phyloP scores from a whole-genome alignment of 2,888 invertebrate species.

The Drepana falcataria region DNA sequence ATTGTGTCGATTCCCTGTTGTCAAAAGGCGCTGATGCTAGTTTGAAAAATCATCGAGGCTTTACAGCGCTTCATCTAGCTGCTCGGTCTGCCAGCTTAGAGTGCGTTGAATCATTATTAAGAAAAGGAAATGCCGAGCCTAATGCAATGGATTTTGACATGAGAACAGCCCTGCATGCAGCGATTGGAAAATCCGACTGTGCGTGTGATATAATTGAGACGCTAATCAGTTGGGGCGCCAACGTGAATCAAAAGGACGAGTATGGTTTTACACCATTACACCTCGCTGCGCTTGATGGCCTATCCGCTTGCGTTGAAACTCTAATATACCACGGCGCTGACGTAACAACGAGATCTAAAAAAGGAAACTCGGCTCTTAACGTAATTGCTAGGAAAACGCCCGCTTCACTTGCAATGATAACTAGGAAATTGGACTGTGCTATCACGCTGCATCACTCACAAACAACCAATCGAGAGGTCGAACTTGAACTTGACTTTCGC shows the following conservation, averaged over 20 bases:
- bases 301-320: conserved; percentile 91
- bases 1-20: conserved; percentile 87
- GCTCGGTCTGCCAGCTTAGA: conserved; percentile 88
- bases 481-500: conserved; percentile 89
- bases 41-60: conserved; percentile 86
- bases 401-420: conserved; percentile 89
- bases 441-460: conserved; percentile 88
- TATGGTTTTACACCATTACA: conserved; percentile 92
- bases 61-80: conserved; percentile 91
- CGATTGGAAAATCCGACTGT: conserved; percentile 89
- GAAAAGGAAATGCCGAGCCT: conserved; percentile 87
- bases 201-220: conserved; percentile 90
- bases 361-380: conserved; percentile 90
- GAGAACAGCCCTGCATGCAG: conserved; percentile 89
- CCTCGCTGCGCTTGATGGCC: conserved; percentile 90
- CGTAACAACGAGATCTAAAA: conserved; percentile 92
- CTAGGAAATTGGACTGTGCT: conserved; percentile 88
- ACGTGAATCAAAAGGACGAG: conserved; percentile 90
- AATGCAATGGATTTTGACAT: conserved; percentile 90
- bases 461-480: conserved; percentile 88
- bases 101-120: conserved; percentile 86
- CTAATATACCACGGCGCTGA: conserved; percentile 91
- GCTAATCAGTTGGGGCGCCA: conserved; percentile 87
- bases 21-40: conserved; percentile 87
- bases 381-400: conserved; percentile 93